Conservation (phyloP, 2,888 invertebrate species). For the Endomychus coccineus region DNA sequence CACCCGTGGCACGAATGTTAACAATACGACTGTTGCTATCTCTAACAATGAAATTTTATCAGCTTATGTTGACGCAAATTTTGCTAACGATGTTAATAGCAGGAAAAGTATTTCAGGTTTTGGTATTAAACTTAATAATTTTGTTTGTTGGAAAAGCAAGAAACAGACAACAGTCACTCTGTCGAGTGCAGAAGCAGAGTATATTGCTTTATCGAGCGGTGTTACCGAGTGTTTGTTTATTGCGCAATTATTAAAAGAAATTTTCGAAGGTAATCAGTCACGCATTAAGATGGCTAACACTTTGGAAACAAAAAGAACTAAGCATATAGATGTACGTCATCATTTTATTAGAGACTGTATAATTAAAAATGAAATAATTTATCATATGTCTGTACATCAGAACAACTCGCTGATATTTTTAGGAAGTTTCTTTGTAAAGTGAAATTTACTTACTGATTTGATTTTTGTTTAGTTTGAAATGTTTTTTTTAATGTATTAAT, state of each 20-base stretch:
- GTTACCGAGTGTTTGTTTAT: slow-evolving; percentile 15
- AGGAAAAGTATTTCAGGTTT: slow-evolving; percentile 16
- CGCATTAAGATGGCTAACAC: slow-evolving; percentile 33
- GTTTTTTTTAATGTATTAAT: no score
- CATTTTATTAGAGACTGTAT: slow-evolving; percentile 12
- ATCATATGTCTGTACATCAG: slow-evolving; percentile 9
- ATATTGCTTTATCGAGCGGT: slow-evolving; percentile 13
- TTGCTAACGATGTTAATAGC: slow-evolving; percentile 15
- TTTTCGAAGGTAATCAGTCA: slow-evolving; percentile 11
- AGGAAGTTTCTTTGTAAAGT: no score
- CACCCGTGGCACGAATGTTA: slow-evolving; percentile 27
- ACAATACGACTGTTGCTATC: slow-evolving; percentile 22
- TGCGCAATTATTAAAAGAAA: slow-evolving; percentile 12
- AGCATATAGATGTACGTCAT: slow-evolving; percentile 15
- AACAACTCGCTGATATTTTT: no score
- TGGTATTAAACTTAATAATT: slow-evolving; percentile 13
- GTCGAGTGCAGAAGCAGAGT: slow-evolving; percentile 17
- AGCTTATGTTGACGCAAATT: slow-evolving; percentile 16
- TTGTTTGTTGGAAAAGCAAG: slow-evolving; percentile 13
- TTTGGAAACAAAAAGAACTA: slow-evolving; percentile 11
- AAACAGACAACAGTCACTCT: slow-evolving; percentile 14
- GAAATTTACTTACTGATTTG: no score
- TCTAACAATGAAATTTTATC: slow-evolving; percentile 11
- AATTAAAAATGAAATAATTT: slow-evolving; percentile 7
- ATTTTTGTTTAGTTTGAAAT: no score